phyloP scores from a whole-genome alignment of 2,888 invertebrate species.

The Sphinx pinastri region DNA sequence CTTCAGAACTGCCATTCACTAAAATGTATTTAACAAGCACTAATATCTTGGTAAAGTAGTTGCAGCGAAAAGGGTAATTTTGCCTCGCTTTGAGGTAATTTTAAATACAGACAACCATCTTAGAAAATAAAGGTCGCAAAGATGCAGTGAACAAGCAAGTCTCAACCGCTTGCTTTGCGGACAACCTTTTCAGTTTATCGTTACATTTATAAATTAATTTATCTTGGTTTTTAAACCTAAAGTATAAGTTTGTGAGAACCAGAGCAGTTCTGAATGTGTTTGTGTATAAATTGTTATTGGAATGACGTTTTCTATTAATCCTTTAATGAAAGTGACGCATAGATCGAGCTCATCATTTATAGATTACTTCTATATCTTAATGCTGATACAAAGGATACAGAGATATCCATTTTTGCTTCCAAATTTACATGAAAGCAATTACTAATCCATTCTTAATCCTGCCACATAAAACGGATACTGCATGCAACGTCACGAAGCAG shows the following conservation, averaged over 20 bases:
- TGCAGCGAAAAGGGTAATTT: conserved; percentile 14
- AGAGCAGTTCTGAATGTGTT: too few species aligned
- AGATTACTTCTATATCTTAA: too few species aligned
- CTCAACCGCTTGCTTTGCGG: conserved; percentile 1
- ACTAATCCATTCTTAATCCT: conserved; percentile 34
- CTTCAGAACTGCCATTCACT: not conserved
- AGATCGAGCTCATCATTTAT: too few species aligned
- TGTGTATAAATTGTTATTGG: too few species aligned
- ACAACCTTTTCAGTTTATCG: not conserved
- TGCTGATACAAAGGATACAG: not conserved
- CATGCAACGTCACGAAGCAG: conserved; percentile 72
- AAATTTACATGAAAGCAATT: not conserved
- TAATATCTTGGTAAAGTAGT: not conserved
- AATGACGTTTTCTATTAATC: too few species aligned
- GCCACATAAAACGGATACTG: conserved; percentile 52
- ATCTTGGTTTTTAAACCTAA: not conserved
- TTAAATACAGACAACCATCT: conserved; percentile 16
- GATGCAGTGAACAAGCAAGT: conserved; percentile 3
- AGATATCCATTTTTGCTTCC: not conserved
- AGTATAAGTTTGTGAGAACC: too few species aligned
- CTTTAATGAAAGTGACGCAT: too few species aligned
- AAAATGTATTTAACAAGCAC: not conserved
- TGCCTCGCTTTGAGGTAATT: conserved; percentile 9
- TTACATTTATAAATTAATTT: not conserved
- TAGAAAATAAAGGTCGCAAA: not conserved